Base-by-base conservation (phyloP, 2,888 invertebrate species). In the Stomorhina lunata region DNA sequence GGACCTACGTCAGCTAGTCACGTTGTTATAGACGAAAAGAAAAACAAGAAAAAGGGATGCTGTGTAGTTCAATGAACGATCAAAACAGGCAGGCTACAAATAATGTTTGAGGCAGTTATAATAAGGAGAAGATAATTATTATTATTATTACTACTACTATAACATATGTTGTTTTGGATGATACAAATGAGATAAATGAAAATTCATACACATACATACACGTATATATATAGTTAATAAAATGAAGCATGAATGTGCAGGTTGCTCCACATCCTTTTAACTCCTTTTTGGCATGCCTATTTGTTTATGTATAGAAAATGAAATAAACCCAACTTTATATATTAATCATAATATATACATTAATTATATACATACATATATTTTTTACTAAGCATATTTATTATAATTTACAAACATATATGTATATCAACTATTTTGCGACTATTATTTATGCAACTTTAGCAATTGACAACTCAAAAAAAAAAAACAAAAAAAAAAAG, bases 21-120 rank as follows among this genome's bases (percentile, higher is more conserved):
- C 92, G 96, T 98, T 89, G 95, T 96, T 90, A 94, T 91, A 86
- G 91, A 91, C 76, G 91, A 97, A 90, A 97, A 97, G 93, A 97
- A 97, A 94, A 97, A 97, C 93, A 96, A 96, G 92, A 97, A 97
- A 93, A 97, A 97, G 94, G 95, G 96, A 92, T 97, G 97, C 93
- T 98, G 98, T 93, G 96, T 96, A 91, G 93, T 97, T 91, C 97
- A 97, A 94, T 97, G 96, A 89, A 88, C 85, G 85, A 66, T 27
- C 61, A 37, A 68, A 55, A 9, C 29, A 32, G 27, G 25, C n/a
- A n/a, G 34, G n/a, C 61, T 27, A 61, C 57, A 75, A 71, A 59
- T 50, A 10, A 63, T 57, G 43, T 79, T 77, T 77, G 68, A 53
- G 68, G 69, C 61, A 75, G 20, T 66, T 43, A 73, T 50, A 66